Percentiles rank a stretch among this genome's conserved stretches.
Evolutionary conservation across 2,888 invertebrate genomes (phyloP).

Genomic region (Protonemura montana): DNA sequence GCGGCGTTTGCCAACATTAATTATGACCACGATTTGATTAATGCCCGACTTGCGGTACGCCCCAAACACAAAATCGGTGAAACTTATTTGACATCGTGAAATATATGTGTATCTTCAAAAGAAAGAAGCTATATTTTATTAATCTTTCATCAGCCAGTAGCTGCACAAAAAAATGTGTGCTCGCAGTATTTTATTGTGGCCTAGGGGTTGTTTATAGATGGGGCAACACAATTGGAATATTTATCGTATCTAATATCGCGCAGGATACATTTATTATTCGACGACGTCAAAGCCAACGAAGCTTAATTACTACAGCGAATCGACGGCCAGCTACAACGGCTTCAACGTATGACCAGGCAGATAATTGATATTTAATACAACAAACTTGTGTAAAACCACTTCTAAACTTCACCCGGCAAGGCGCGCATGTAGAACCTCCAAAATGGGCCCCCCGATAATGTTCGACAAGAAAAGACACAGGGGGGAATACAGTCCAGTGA

Average conservation of each 20-base stretch:
- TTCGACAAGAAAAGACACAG: neutral
- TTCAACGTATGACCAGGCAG: neutral
- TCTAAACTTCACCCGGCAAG: neutral
- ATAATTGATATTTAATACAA: neutral
- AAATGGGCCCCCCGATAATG: neutral
- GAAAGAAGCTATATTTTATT: slow-evolving; percentile 30
- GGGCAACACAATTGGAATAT: neutral
- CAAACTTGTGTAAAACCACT: neutral
- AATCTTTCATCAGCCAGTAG: slow-evolving; percentile 20
- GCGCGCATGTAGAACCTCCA: neutral
- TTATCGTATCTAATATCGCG: neutral
- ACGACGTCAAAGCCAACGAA: neutral
- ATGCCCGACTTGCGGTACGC: slow-evolving; percentile 16
- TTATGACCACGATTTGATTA: slow-evolving; percentile 28
- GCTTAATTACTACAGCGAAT: neutral
- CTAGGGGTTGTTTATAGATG: slow-evolving; percentile 12
- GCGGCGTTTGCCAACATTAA: slow-evolving; percentile 32
- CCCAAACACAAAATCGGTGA: slow-evolving; percentile 37
- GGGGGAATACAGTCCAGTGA: neutral
- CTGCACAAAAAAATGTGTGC: neutral
- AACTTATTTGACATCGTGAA: slow-evolving; percentile 36
- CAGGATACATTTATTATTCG: slow-evolving; percentile 12
- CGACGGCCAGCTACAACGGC: neutral
- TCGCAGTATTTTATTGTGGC: slow-evolving; percentile 7
- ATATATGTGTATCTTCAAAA: slow-evolving; percentile 37